Base-by-base conservation (phyloP, 1,140 invertebrate species). In the Bicyclus anynana region DNA sequence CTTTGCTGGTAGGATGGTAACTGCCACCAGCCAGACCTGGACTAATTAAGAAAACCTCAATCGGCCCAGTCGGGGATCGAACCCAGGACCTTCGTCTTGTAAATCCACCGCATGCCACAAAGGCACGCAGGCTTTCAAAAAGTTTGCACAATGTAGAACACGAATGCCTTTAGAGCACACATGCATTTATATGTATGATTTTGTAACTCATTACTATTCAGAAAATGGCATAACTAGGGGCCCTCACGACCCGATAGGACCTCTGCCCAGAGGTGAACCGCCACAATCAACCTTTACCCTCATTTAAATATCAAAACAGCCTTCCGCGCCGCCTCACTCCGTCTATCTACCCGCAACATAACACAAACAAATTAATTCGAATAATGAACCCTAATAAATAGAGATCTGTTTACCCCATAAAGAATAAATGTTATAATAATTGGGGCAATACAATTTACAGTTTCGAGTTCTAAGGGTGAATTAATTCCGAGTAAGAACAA, bases 321-420 rank as follows among this genome's bases (percentile, higher is more conserved):
- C 77, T 76, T 72, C 72, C 77, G 72, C 69, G 27, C 60, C 58
- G 50, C 74, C 67, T 69, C 77, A 76, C 71, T 37, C 57, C 58
- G 50, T 76, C 68, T 69, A 76, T 73, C 76, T 71, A 63, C 69
- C 75, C 72, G 53, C 72, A 84, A 85, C 76, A 83, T 84, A 84
- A 85, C 79, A 84, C 77, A 87, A 87, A 87, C 84, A 87, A 87
- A 87, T 87, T 87, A 84, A 85, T 87, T 84, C 82, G 51, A 72
- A 84, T 83, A 87, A 87, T 87, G 73, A 82, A 85, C 84, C 84
- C 75, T 82, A 83, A 84, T 85, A 85, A 87, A 87, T 84, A 84
- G 71, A 76, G 78, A 75, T 81, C 79, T 83, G 77, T 85, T 84
- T 84, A 84, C 75, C 74, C 72, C 80, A 74, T 81, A 85, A 85